A percentile compares a stretch with the other conserved stretches of the same genome.
Evolutionary conservation across 2,888 invertebrate species (phyloP).

Genomic region (Philonicus albiceps): DNA sequence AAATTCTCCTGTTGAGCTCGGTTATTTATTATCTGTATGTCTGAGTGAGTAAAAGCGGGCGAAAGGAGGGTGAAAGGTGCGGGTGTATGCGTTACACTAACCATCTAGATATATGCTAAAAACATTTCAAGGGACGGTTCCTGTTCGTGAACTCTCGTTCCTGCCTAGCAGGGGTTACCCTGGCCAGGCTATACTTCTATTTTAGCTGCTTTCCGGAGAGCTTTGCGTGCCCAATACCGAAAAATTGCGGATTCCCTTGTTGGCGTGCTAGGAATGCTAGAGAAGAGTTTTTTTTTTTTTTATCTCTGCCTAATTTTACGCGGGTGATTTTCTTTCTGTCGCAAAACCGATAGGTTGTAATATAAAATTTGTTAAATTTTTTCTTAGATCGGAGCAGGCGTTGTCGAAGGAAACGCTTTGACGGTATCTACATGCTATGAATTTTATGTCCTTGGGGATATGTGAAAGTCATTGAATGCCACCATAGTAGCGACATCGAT

Average conservation of each 20-base stretch:
- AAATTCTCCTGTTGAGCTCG: conserved; percentile 35
- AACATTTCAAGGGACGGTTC: not conserved
- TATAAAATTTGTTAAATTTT: conserved; percentile 20
- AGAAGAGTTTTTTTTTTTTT: no score
- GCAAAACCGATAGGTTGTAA: not conserved
- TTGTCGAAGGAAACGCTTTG: not conserved
- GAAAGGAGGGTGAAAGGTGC: not conserved
- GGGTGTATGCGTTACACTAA: not conserved
- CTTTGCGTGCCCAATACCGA: conserved; percentile 30
- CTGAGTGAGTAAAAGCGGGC: conserved; percentile 1
- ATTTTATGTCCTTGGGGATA: conserved; percentile 4
- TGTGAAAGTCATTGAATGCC: conserved; percentile 12
- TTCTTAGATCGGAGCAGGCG: not conserved
- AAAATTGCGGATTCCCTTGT: conserved; percentile 22
- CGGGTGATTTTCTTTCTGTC: conserved; percentile 10
- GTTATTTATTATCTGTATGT: conserved; percentile 17
- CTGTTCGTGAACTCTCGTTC: not conserved
- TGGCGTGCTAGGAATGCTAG: conserved; percentile 32
- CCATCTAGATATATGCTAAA: not conserved
- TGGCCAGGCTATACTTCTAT: not conserved
- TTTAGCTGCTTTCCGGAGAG: conserved; percentile 8
- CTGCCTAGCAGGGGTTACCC: not conserved
- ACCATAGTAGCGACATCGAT: not conserved
- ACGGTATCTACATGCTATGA: not conserved
- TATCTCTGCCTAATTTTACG: conserved; percentile 28